Conservation (phyloP, 2,113 vertebrate species). For the Colaptes auratus region DNA sequence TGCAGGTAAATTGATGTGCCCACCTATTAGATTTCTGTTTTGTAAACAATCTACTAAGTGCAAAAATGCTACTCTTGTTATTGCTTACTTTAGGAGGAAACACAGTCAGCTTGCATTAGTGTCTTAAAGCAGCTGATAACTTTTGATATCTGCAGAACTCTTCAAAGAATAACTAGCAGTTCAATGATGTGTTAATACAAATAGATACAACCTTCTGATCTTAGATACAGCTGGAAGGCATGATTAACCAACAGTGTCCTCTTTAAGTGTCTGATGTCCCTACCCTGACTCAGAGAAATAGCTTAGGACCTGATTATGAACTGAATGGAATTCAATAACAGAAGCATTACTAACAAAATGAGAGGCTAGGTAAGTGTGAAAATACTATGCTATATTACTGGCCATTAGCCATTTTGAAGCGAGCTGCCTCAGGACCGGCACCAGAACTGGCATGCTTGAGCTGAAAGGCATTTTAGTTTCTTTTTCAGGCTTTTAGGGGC, state of each 20-base stretch:
- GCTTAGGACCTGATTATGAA: not conserved
- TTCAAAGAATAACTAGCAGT: not conserved
- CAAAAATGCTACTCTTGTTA: not conserved
- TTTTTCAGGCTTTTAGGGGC: no score
- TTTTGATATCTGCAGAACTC: slow-evolving; percentile 1
- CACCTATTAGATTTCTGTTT: not conserved
- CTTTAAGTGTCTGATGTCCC: not conserved
- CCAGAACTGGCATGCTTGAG: no score
- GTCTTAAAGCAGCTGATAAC: not conserved
- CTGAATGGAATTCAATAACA: not conserved
- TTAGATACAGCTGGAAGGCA: slow-evolving; percentile 26
- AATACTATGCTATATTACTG: not conserved
- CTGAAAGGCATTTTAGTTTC: no score
- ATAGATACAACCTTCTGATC: slow-evolving; percentile 2
- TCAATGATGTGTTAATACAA: slow-evolving; percentile 10
- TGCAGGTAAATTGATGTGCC: not conserved
- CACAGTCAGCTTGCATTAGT: not conserved
- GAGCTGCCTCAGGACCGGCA: no score
- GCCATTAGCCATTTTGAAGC: no score
- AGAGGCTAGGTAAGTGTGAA: not conserved
- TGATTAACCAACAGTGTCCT: slow-evolving; percentile 9
- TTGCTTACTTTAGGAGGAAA: not conserved
- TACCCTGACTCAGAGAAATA: not conserved
- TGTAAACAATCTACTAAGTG: not conserved
- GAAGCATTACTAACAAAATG: not conserved